phyloP scores from a whole-genome alignment of 2,888 invertebrate genomes.

The Drosophila lacicola region DNA sequence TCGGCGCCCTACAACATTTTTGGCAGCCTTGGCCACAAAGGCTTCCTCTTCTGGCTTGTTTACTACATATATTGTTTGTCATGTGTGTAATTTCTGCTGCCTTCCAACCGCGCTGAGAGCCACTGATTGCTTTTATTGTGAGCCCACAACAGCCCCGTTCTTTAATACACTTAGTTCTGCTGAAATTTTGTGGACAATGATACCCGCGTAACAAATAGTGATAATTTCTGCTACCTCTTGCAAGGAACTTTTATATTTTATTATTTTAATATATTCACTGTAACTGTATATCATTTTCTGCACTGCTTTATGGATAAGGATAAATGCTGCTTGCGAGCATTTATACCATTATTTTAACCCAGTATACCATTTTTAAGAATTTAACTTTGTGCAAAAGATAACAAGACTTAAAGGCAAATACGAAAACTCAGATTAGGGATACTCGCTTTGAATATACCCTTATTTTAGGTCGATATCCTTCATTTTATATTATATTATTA shows the following conservation, averaged over 20 bases:
- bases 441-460: too few species aligned
- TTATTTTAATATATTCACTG: constrained; percentile 21
- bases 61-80: constrained; percentile 40
- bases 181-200: constrained; percentile 17
- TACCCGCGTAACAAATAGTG: constrained; percentile 12
- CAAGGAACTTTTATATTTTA: constrained; percentile 3
- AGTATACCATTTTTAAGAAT: not conserved
- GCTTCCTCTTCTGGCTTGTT: constrained; percentile 26
- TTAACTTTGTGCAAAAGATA: too few species aligned
- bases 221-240: constrained; percentile 18
- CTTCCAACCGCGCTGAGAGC: constrained; percentile 33
- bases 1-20: constrained; percentile 24
- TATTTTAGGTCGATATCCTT: too few species aligned
- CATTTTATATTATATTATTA: too few species aligned
- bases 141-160: constrained; percentile 4
- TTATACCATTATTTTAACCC: too few species aligned
- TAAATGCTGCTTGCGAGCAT: too few species aligned
- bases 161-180: constrained; percentile 10
- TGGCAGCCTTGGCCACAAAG: constrained; percentile 37
- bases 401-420: too few species aligned
- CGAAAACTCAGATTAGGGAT: too few species aligned
- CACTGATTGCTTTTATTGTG: constrained; percentile 58
- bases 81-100: constrained; percentile 66
- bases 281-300: constrained; percentile 2
- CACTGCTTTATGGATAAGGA: not conserved